phyloP scores from a whole-genome alignment of 2,113 vertebrate genomes.

The Ophthalmolycus amberensis region DNA sequence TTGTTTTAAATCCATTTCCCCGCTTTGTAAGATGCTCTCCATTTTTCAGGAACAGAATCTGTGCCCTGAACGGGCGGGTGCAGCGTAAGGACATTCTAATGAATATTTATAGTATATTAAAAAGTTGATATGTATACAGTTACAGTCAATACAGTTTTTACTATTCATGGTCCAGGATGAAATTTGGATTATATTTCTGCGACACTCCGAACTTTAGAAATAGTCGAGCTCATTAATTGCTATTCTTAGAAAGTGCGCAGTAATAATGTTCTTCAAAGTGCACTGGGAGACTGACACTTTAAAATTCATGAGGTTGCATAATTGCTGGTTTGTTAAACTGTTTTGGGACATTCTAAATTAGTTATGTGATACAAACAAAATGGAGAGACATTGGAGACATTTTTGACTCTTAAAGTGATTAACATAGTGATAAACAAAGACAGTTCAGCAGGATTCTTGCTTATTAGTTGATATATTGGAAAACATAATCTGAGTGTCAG shows the following conservation, averaged over 20 bases:
- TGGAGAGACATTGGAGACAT: constrained; percentile 16
- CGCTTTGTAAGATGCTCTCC: constrained; percentile 31
- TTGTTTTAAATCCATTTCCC: constrained; percentile 59
- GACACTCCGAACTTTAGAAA: constrained; percentile 50
- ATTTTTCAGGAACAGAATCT: constrained; percentile 10
- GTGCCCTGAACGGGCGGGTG: constrained; percentile 30
- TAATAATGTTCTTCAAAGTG: constrained; percentile 47
- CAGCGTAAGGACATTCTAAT: constrained; percentile 38
- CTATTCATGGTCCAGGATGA: constrained; percentile 33
- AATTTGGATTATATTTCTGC: constrained; percentile 52
- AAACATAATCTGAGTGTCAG: constrained; percentile 9
- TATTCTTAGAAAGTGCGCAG: constrained; percentile 58
- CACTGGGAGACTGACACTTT: constrained; percentile 60
- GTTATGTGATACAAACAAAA: constrained; percentile 55
- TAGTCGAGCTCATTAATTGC: constrained; percentile 56
- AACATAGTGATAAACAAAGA: constrained; percentile 15
- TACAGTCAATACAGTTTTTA: constrained; percentile 49
- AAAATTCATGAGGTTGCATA: constrained; percentile 70
- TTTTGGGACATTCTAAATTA: constrained; percentile 48
- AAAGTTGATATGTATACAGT: constrained; percentile 43
- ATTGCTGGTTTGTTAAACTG: constrained; percentile 63
- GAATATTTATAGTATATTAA: constrained; percentile 65
- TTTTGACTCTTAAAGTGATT: constrained; percentile 39
- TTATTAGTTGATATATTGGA: constrained; percentile 19
- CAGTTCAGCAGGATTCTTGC: constrained; percentile 7